Evolutionary conservation across 2,113 vertebrate genomes (phyloP).

Genomic region (Thermophis baileyi): DNA sequence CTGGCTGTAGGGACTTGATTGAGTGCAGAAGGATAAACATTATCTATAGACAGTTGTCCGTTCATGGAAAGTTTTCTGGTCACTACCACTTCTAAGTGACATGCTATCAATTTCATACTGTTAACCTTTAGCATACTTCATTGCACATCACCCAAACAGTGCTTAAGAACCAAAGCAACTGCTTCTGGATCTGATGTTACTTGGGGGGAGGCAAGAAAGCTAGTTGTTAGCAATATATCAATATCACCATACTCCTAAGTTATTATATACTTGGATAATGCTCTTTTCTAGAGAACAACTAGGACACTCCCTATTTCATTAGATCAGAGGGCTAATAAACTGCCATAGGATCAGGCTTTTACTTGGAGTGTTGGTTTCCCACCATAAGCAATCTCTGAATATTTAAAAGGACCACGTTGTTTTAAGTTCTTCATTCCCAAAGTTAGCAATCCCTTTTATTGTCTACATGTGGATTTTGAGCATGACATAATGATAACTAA

Average conservation of each 20-base stretch:
- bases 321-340: background rate
- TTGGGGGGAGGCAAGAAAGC: background rate
- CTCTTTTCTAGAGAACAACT: background rate
- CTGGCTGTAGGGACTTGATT: background rate
- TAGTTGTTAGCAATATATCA: background rate
- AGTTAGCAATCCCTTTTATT: conserved; percentile 43
- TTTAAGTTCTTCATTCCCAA: conserved; percentile 37
- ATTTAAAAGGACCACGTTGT: conserved; percentile 26
- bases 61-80: background rate
- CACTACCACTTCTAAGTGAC: background rate
- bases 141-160: background rate
- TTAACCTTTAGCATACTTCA: background rate
- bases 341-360: background rate
- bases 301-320: background rate
- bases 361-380: background rate
- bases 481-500: conserved; percentile 26
- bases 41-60: background rate
- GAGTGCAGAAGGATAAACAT: background rate
- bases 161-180: conserved; percentile 19
- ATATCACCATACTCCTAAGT: background rate
- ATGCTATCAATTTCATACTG: background rate
- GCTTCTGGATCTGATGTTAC: conserved; percentile 8
- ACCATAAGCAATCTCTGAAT: background rate
- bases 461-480: conserved; percentile 29
- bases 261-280: background rate